Evolutionary conservation across 2,888 invertebrate species (phyloP), one percentile per base, ranked within the genome.

Genomic region (Chrysodeixis includens): DNA sequence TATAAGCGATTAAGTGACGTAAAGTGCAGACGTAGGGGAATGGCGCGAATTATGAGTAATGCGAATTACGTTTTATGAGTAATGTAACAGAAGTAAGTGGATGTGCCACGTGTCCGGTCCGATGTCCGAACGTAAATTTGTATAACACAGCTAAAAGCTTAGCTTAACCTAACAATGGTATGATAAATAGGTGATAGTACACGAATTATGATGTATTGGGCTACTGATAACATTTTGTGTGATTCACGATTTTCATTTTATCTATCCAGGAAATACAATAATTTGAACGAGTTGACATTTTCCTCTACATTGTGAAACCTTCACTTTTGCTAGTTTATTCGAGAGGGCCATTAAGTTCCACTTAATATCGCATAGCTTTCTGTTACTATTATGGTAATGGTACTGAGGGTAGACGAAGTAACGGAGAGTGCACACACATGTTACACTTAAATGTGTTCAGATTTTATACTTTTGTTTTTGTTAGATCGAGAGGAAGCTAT

Each of bases 181-280:
- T 40, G 40, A 40, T 40, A 40, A 40, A 40, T 40, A 40, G 40
- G 7, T 35, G 40, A 40, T n/a, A 40, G 40, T 26, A 26, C 26
- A 26, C 6, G 26, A 26, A n/a, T 12, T 3, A 35, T n/a, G 40
- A 40, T 40, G n/a, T 40, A 40, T n/a, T 5, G n/a, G n/a, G n/a
- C 40, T n/a, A n/a, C n/a, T n/a, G 40, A 40, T 40, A 40, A 40
- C 40, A 40, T 40, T n/a, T 40, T n/a, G n/a, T 40, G 40, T n/a
- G n/a, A n/a, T n/a, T n/a, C 1, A n/a, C 6, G 40, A 4, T 40
- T 40, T 40, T 6, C 40, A 40, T 1, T n/a, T 40, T n/a, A 40
- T n/a, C 40, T 40, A 40, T 40, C 40, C 40, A 40, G 40, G 40
- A 40, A 40, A 40, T n/a, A 4, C n/a, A 5, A 40, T 26, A 26